A percentile compares a stretch with the other conserved stretches of the same genome.
phyloP scores from a whole-genome alignment of 2,888 invertebrate genomes.

The Galerucella calmariensis region DNA sequence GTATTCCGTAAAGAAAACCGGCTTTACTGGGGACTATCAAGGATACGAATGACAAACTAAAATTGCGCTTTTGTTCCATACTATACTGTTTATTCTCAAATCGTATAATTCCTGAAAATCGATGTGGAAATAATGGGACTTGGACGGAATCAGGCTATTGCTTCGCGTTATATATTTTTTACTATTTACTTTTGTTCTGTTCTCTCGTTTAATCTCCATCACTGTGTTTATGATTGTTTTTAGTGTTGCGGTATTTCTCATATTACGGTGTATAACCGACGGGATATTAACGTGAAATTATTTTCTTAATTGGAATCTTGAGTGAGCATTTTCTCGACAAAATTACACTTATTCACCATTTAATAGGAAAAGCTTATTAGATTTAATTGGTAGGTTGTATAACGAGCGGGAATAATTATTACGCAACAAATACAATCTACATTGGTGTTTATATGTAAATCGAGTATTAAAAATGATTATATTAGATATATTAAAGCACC shows the following conservation, averaged over 20 bases:
- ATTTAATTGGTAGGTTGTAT: conserved; percentile 6
- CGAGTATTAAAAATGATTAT: background rate
- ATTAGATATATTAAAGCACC: no score
- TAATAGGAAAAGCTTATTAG: conserved; percentile 16
- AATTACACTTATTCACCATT: conserved; percentile 17
- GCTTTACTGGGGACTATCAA: no score
- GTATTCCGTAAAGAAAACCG: no score
- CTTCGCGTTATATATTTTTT: background rate
- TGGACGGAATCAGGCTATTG: background rate
- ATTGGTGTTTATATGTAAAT: background rate
- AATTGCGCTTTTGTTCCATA: no score
- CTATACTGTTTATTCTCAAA: no score
- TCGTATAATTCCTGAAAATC: no score
- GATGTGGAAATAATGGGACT: no score
- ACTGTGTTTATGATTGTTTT: conserved; percentile 18
- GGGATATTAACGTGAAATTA: conserved; percentile 26
- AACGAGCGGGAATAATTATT: background rate
- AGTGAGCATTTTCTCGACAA: conserved; percentile 18
- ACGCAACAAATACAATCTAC: background rate
- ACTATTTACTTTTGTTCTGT: background rate
- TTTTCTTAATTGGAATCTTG: conserved; percentile 30
- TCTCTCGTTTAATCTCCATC: conserved; percentile 4
- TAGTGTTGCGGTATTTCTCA: conserved; percentile 10
- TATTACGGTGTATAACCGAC: conserved; percentile 6
- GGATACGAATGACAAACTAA: no score